Evolutionary conservation across 2,888 invertebrate species (phyloP).

Genomic region (Nipponacmea schrenckii): DNA sequence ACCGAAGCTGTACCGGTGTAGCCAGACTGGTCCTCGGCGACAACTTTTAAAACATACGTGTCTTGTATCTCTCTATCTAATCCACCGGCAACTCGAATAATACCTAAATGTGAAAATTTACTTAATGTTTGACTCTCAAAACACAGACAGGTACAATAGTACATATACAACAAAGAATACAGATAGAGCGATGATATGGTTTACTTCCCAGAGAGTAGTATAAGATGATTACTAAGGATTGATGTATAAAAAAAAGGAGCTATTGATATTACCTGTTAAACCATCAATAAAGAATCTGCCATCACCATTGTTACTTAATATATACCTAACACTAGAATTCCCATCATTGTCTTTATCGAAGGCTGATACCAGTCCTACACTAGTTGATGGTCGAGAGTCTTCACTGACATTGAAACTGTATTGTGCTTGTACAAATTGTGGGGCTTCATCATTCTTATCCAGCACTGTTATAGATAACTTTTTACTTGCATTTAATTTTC

Average conservation of each 20-base stretch:
- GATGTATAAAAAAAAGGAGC: no score
- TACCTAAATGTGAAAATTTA: no score
- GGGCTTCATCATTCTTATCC: constrained; percentile 32
- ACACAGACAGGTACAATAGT: neutral
- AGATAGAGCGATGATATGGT: neutral
- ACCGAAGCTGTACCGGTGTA: constrained; percentile 26
- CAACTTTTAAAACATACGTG: constrained; percentile 30
- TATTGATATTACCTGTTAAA: neutral
- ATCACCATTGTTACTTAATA: neutral
- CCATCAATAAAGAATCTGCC: constrained; percentile 3
- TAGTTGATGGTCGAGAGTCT: constrained; percentile 6
- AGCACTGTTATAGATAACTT: constrained; percentile 24
- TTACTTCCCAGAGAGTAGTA: constrained; percentile 36
- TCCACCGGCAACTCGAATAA: constrained; percentile 29
- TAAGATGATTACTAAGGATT: constrained; percentile 15
- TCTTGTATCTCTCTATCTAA: constrained; percentile 37
- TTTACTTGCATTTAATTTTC: constrained; percentile 18
- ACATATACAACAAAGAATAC: neutral
- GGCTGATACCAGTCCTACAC: constrained; percentile 36
- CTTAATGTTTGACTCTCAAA: neutral
- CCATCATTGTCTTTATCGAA: constrained; percentile 32
- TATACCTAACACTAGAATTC: constrained; percentile 14
- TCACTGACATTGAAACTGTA: constrained; percentile 26
- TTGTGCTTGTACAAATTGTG: constrained; percentile 16
- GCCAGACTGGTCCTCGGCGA: constrained; percentile 34